Conservation (phyloP, 2,113 vertebrate species). For the Azemiops feae region DNA sequence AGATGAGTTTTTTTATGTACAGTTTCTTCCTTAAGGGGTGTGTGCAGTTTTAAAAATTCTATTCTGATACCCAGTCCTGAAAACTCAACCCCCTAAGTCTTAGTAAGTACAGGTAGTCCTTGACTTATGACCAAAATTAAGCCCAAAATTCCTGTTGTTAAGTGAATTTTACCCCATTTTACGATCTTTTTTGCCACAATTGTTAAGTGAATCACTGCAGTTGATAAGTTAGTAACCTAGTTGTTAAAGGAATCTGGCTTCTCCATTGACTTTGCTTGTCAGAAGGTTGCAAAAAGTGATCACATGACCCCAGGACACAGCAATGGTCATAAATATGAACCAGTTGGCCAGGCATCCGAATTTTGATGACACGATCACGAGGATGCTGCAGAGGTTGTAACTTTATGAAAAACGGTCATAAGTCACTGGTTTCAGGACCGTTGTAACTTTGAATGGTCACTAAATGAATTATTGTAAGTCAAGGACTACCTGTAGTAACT, state of each 20-base stretch:
- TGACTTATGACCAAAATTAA: neutral
- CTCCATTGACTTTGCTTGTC: neutral
- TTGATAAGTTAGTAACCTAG: neutral
- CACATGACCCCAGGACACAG: neutral
- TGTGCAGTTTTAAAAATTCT: neutral
- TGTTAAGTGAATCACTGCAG: neutral
- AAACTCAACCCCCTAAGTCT: neutral
- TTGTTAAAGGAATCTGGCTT: neutral
- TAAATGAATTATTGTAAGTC: neutral
- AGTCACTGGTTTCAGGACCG: neutral
- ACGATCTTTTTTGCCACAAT: neutral
- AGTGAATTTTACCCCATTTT: neutral
- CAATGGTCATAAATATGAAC: neutral
- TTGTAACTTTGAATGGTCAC: neutral
- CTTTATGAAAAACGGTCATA: neutral
- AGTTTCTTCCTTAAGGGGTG: neutral
- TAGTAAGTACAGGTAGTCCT: neutral
- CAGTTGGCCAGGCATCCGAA: neutral
- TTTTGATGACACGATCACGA: neutral
- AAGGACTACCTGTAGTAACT: neutral
- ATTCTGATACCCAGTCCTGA: neutral
- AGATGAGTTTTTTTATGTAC: neutral
- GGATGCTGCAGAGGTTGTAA: neutral
- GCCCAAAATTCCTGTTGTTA: neutral
- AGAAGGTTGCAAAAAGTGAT: neutral